phyloP scores from a whole-genome alignment of 2,113 vertebrate species.

The Passerina amoena region DNA sequence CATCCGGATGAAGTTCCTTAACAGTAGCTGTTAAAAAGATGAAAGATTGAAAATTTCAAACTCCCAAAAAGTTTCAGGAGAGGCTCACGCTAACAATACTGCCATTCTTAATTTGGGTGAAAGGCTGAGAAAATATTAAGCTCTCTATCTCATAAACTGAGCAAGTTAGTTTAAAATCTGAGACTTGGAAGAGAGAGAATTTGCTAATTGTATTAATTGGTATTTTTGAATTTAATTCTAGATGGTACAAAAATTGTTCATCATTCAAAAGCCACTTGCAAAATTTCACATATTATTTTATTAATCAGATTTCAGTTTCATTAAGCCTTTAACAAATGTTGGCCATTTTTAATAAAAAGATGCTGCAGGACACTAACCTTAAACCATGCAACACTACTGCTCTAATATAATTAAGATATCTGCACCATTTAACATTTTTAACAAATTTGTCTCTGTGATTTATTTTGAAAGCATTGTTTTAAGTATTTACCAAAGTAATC shows the following conservation, averaged over 20 bases:
- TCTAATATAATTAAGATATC: not conserved
- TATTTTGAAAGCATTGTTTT: not conserved
- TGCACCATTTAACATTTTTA: not conserved
- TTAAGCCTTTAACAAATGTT: not conserved
- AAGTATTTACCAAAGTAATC: not conserved
- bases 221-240: not conserved
- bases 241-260: not conserved
- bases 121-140: not conserved
- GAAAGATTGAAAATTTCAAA: slow-evolving; percentile 29
- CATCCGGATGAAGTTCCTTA: slow-evolving; percentile 91
- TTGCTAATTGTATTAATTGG: not conserved
- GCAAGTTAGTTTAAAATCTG: not conserved
- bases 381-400: not conserved
- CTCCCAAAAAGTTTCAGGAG: not conserved
- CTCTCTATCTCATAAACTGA: not conserved
- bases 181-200: not conserved
- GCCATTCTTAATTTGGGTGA: not conserved
- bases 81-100: not conserved
- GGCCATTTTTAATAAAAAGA: not conserved
- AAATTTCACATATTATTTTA: not conserved
- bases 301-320: not conserved
- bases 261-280: not conserved
- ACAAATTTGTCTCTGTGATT: not conserved
- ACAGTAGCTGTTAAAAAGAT: slow-evolving; percentile 81
- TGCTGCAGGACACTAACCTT: not conserved